Evolutionary conservation across 2,888 invertebrate species (phyloP), one percentile per base, ranked within the genome.

Genomic region (Himalopsyche anomala): DNA sequence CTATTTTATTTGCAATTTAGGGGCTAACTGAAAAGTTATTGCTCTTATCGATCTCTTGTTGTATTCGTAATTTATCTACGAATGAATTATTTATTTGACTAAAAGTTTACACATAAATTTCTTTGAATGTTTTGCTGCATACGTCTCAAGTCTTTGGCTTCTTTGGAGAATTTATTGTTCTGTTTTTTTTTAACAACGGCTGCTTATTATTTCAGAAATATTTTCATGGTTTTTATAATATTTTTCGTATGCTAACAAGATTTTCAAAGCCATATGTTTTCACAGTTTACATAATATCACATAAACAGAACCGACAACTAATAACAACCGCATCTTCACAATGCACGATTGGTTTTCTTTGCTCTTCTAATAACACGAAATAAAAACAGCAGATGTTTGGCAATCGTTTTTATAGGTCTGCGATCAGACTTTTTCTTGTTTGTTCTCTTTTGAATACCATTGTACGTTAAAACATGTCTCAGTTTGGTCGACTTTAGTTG

Each of bases 361-460:
- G 74, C 74, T 74, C 12, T 38, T 69, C 28, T 28, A 69, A 69
- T 69, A 74, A 74, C 38, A 15, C 36, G 74, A 11, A 74, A 74
- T 74, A 74, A 74, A 74, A 74, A 74, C 74, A 19, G 36, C 74
- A 74, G 36, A 74, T 74, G 74, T 74, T 74, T 74, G 38, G 74
- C 74, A 74, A 36, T 74, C 74, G 36, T 74, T 74, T 36, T 74
- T 38, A 74, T 36, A 38, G 15, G 28, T 74, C 38, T 36, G 4
- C 74, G 19, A 69, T 69, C 9, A 11, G 8, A 28, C 36, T n/a
- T 69, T 62, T 28, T 69, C 69, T 69, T 12, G 36, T 74, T 74
- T 74, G 12, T 74, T 38, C 38, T 74, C 15, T 38, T 36, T 15
- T 36, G 38, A 36, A 74, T 9, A 74, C 11, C 36, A 69, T 19